These are phyloP conservation scores for Drosophila cardini DNA, from an alignment of 1,140 invertebrate species.

Conservation along the genomic window DNA sequence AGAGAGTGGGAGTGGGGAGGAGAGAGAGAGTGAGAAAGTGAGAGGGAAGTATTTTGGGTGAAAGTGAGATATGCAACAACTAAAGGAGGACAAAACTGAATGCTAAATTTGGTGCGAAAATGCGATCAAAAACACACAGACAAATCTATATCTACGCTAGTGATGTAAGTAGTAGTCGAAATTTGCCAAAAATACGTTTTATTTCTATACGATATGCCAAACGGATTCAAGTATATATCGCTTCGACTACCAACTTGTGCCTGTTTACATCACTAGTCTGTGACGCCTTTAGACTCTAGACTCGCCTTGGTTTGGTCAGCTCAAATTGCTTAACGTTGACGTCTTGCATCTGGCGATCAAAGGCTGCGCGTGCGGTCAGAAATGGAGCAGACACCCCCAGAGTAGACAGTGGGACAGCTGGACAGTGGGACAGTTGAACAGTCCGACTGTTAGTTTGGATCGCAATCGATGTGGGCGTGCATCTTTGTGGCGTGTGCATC, in stretches of 20 bases:
- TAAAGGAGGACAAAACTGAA: slow-evolving; percentile 32
- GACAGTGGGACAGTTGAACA: slow-evolving; percentile 2
- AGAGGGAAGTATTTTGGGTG: slow-evolving; percentile 15
- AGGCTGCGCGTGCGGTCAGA: slow-evolving; percentile 67
- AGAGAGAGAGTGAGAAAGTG: slow-evolving; percentile 1
- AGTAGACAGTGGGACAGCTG: neutral
- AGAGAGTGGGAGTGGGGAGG: neutral
- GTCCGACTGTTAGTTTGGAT: neutral
- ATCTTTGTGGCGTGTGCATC: slow-evolving; percentile 58
- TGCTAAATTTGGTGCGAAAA: slow-evolving; percentile 52
- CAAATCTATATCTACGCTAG: neutral
- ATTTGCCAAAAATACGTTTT: too few species aligned
- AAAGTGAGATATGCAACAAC: slow-evolving; percentile 35
- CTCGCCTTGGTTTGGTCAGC: slow-evolving; percentile 12
- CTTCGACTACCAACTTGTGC: too few species aligned
- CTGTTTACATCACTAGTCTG: too few species aligned
- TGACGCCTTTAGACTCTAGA: too few species aligned
- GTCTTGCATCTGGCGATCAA: slow-evolving; percentile 68
- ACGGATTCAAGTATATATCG: too few species aligned
- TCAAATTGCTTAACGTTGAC: slow-evolving; percentile 56
- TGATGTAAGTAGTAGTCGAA: too few species aligned
- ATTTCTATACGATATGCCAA: too few species aligned
- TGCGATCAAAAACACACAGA: slow-evolving; percentile 25
- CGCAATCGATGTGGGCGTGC: slow-evolving; percentile 54
- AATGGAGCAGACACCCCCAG: slow-evolving; percentile 44